Evolutionary conservation across 2,797 vertebrate species (phyloP).

Genomic region (Orientallactaga sibirica): DNA sequence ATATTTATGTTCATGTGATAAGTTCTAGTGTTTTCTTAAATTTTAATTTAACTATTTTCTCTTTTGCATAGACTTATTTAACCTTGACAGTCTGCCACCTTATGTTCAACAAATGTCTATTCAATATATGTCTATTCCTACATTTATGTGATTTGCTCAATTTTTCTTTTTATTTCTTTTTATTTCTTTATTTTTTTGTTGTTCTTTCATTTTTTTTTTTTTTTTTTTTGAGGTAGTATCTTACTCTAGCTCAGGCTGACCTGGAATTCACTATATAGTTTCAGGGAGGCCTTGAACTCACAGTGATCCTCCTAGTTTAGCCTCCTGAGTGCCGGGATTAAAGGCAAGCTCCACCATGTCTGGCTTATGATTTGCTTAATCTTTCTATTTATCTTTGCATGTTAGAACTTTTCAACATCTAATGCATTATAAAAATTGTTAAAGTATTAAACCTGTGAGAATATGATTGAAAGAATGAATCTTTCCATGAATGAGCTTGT

Average conservation of each 20-base stretch:
- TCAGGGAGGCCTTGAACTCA: too few relatives aligned
- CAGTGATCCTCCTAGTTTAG: too few relatives aligned
- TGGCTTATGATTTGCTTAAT: constrained; percentile 19
- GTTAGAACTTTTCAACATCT: not conserved
- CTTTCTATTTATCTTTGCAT: not conserved
- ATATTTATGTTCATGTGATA: not conserved
- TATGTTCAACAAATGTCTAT: not conserved
- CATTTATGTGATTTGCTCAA: constrained; percentile 38
- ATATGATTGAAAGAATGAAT: not conserved
- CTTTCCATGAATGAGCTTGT: not conserved
- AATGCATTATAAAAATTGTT: not conserved
- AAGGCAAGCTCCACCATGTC: not conserved
- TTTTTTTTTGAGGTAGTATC: not conserved
- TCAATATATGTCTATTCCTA: not conserved
- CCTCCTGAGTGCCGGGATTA: too few relatives aligned
- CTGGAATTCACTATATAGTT: too few relatives aligned
- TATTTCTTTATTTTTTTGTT: not conserved
- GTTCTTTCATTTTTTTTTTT: not conserved
- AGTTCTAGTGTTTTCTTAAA: not conserved
- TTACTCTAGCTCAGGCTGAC: too few relatives aligned
- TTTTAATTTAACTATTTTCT: not conserved
- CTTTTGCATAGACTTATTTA: not conserved
- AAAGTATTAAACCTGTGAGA: constrained; percentile 27
- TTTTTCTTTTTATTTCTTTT: not conserved
- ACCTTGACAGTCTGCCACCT: not conserved